phyloP scores from a whole-genome alignment of 1,140 invertebrate species.

The Zaprionus kolodkinae region DNA sequence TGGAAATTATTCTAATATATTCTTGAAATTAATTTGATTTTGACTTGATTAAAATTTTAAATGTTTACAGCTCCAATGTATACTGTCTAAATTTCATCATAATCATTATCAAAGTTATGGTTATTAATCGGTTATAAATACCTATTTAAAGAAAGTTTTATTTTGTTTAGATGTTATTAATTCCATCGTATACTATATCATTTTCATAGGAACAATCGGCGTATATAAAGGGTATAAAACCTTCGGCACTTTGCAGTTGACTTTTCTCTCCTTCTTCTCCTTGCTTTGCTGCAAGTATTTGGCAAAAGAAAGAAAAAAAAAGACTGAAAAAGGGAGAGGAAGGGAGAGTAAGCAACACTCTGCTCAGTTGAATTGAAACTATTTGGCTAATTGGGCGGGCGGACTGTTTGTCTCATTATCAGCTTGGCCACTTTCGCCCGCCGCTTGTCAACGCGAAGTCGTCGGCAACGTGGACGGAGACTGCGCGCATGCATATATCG shows the following conservation, averaged over 20 bases:
- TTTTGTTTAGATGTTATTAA: too few relatives aligned
- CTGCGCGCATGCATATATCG: constrained; percentile 18
- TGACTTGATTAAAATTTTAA: too few relatives aligned
- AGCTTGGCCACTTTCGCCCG: constrained; percentile 39
- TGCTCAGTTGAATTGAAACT: constrained; percentile 13
- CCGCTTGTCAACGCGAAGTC: constrained; percentile 35
- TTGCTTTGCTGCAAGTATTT: not conserved
- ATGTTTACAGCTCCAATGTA: too few relatives aligned
- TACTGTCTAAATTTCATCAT: too few relatives aligned
- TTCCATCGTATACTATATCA: too few relatives aligned
- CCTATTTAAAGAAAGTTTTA: too few relatives aligned
- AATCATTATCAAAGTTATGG: too few relatives aligned
- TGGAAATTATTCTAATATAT: too few relatives aligned
- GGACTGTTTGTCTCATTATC: constrained; percentile 30
- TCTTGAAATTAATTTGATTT: too few relatives aligned
- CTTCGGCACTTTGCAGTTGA: not conserved
- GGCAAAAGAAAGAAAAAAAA: not conserved
- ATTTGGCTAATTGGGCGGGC: constrained; percentile 47
- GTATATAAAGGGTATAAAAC: not conserved
- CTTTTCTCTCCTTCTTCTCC: not conserved
- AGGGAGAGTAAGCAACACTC: not conserved
- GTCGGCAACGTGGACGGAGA: too few relatives aligned
- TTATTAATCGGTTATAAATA: too few relatives aligned
- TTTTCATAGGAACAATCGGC: too few relatives aligned
- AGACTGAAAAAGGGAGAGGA: not conserved